Evolutionary conservation across 1,140 invertebrate species (phyloP).

Genomic region (Acromyrmex heyeri): DNA sequence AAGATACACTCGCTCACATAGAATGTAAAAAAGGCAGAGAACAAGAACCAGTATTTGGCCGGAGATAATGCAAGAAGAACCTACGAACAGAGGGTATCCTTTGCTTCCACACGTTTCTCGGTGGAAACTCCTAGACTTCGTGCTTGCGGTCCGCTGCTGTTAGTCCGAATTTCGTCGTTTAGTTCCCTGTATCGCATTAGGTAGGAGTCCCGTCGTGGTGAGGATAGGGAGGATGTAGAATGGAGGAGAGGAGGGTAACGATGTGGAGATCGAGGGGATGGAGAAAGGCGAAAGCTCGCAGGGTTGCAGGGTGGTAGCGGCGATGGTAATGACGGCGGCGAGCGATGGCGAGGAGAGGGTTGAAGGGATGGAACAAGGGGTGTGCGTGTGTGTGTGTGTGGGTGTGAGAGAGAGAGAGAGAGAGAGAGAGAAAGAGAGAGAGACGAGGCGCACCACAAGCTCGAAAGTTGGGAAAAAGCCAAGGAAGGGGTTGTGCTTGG

Average conservation of each 20-base stretch:
- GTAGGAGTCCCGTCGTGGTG: conserved; percentile 50
- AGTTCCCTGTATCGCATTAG: conserved; percentile 58
- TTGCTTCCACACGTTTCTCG: not conserved
- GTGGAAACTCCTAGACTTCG: conserved; percentile 36
- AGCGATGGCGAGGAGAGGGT: conserved; percentile 57
- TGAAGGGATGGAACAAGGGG: not conserved
- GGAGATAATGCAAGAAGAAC: conserved; percentile 66
- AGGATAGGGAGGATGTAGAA: conserved; percentile 27
- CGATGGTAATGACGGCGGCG: conserved; percentile 70
- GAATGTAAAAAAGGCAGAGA: conserved; percentile 8
- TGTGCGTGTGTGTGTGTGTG: too few species aligned
- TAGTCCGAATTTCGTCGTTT: conserved; percentile 62
- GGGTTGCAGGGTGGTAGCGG: conserved; percentile 48
- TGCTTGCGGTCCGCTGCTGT: conserved; percentile 62
- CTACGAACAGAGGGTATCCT: conserved; percentile 37
- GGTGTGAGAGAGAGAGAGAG: too few species aligned
- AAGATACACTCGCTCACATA: not conserved
- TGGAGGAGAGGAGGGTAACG: not conserved
- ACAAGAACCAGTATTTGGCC: conserved; percentile 18
- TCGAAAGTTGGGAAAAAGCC: conserved; percentile 83
- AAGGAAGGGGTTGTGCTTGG: conserved; percentile 83
- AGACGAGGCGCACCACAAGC: conserved; percentile 76
- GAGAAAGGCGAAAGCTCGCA: conserved; percentile 51
- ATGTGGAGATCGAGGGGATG: not conserved
- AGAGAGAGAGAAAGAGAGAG: conserved; percentile 15